phyloP scores from a whole-genome alignment of 2,888 invertebrate genomes.

The Drosophila meridionalis region DNA sequence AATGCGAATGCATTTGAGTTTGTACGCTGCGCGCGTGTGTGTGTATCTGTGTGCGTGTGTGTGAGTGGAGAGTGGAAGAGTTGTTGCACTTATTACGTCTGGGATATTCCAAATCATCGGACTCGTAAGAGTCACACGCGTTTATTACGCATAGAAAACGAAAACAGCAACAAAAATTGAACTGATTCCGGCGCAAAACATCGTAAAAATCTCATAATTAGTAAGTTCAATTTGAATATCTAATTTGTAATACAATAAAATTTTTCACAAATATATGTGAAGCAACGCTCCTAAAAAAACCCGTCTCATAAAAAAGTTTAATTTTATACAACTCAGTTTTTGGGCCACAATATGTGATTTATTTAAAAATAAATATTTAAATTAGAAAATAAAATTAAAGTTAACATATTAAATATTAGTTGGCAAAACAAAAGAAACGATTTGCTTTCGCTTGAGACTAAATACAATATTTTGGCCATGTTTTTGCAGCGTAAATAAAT shows the following conservation, averaged over 20 bases:
- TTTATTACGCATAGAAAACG: constrained; percentile 2
- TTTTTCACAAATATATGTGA: constrained; percentile 65
- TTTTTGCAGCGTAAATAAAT: neutral
- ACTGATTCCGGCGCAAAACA: constrained; percentile 44
- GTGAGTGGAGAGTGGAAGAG: neutral
- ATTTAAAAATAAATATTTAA: constrained; percentile 7
- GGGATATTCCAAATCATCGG: neutral
- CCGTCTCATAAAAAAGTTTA: constrained; percentile 9
- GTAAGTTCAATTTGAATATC: constrained; percentile 58
- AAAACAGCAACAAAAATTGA: constrained; percentile 15
- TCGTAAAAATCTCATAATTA: constrained; percentile 59
- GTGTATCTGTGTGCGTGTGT: constrained; percentile 9
- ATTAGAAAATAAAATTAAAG: neutral
- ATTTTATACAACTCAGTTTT: constrained; percentile 26
- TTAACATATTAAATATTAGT: neutral
- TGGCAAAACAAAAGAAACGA: neutral
- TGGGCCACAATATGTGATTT: constrained; percentile 20
- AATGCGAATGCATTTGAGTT: constrained; percentile 4
- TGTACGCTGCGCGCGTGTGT: neutral
- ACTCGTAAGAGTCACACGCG: constrained; percentile 1
- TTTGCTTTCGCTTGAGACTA: neutral
- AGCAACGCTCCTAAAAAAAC: constrained; percentile 32
- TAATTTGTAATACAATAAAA: constrained; percentile 52
- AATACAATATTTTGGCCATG: neutral
- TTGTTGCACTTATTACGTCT: neutral